Evolutionary conservation across 2,113 vertebrate species (phyloP).

Genomic region (Castor canadensis): DNA sequence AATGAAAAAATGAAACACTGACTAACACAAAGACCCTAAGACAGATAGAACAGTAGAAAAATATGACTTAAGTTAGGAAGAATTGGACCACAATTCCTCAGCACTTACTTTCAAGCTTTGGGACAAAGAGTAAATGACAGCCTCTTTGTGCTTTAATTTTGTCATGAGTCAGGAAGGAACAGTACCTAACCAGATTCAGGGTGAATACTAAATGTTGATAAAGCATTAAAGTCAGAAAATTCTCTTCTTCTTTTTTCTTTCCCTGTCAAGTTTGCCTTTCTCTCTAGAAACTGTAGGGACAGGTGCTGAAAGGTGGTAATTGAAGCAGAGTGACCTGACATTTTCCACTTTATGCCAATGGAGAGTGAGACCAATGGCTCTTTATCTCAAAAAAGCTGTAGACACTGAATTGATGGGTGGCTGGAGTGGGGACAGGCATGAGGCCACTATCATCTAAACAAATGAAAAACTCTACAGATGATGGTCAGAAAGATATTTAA

Average conservation of each 20-base stretch:
- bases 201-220: not conserved
- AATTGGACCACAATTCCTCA: not conserved
- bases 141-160: not conserved
- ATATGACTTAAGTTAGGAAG: not conserved
- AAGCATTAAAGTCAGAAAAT: not conserved
- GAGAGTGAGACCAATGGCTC: not conserved
- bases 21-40: not conserved
- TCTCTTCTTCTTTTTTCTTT: not conserved
- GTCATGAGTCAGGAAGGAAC: not conserved
- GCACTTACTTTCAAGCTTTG: not conserved
- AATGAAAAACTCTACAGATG: not conserved
- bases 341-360: not conserved
- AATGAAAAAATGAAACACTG: too few relatives aligned
- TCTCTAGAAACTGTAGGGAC: not conserved
- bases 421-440: not conserved
- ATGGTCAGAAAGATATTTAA: not conserved
- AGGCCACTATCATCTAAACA: not conserved
- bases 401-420: fast-evolving
- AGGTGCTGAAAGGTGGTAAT: not conserved
- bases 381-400: not conserved
- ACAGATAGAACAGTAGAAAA: not conserved
- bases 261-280: not conserved
- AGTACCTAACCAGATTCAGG: not conserved
- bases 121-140: not conserved
- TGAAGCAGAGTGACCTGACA: not conserved